Evolutionary conservation across 2,797 vertebrate genomes (phyloP).

Genomic region (Gymnoscopelus microlampas): DNA sequence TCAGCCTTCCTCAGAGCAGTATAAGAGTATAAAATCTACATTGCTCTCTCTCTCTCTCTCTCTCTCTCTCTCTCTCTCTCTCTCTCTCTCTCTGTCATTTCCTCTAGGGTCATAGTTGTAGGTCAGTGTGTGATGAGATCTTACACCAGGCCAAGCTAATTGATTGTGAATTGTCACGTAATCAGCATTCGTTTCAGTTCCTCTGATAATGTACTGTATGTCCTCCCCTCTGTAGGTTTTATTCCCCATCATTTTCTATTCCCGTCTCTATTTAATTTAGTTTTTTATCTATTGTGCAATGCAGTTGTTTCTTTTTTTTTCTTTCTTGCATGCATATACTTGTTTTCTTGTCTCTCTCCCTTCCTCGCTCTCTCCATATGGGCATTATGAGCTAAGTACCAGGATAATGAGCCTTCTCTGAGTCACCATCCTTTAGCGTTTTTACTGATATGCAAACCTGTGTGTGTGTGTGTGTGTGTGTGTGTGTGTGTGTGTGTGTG

Average conservation of each 20-base stretch:
- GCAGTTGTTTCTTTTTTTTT: constrained; percentile 7
- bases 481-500: not conserved
- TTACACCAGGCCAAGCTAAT: constrained; percentile 21
- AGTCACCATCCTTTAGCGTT: constrained; percentile 37
- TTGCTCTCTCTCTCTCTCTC: constrained; percentile 4
- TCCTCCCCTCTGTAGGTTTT: not conserved
- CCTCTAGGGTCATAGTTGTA: constrained; percentile 12
- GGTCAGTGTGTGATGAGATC: constrained; percentile 37
- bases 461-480: not conserved
- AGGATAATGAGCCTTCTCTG: constrained; percentile 42
- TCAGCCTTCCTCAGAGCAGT: too few relatives aligned
- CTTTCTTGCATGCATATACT: constrained; percentile 18
- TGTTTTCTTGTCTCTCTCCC: not conserved
- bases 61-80: not conserved
- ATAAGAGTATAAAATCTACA: too few relatives aligned
- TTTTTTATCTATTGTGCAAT: not conserved
- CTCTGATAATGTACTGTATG: not conserved
- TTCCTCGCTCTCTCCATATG: not conserved
- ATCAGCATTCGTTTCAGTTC: constrained; percentile 25
- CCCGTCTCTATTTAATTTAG: not conserved
- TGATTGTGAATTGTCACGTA: constrained; percentile 42
- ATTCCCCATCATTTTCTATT: not conserved
- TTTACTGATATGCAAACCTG: constrained; percentile 38
- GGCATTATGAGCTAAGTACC: constrained; percentile 45
- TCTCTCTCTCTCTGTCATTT: not conserved